Base-by-base conservation (phyloP, 2,113 vertebrate species). In the Ia io region DNA sequence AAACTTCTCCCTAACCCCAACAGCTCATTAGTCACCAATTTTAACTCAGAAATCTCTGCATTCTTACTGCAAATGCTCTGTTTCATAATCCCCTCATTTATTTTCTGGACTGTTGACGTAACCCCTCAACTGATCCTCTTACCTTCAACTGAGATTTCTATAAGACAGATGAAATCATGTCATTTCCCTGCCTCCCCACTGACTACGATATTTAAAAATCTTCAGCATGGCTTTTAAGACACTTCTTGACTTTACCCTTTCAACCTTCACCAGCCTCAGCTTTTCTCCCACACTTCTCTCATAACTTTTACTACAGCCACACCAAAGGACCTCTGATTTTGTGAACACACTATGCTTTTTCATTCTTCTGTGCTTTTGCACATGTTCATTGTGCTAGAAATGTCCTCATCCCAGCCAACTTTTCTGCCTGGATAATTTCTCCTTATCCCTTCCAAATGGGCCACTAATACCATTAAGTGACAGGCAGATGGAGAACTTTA, bases 401-500 rank as follows among this genome's bases (percentile, higher is more conserved):
- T 94, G n/a, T 82, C 67, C 32, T 89, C 80, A 93, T 53, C 23
- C n/a, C 30, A 79, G 37, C 65, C 71, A 87, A 1, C 67, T 83
- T 82, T 70, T 70, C 35, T 82, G 49, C 30, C 17, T 79, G n/a
- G 53, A 47, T 84, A 67, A 73, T 40, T 88, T 88, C 40, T 91
- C 17, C 69, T 53, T 35, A 20, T 82, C 59, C 42, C 44, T 84
- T 93, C 63, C 73, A 30, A 84, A 79, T 71, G 25, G 22, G 42
- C 9, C 22, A 28, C n/a, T 40, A 42, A 61, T 84, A 77, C 9
- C 67, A 71, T 80, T 88, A 84, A 28, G 84, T 61, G 22, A 84
- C 56, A 88, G 53, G 47, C 53, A 59, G 47, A 84, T 79, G 79
- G 93, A 84, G n/a, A 94, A 85, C 23, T 74, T 85, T 80, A 40